Evolutionary conservation across 2,888 invertebrate species (phyloP), one percentile per base, ranked within the genome.

Genomic region (Lochmaea crataegi): DNA sequence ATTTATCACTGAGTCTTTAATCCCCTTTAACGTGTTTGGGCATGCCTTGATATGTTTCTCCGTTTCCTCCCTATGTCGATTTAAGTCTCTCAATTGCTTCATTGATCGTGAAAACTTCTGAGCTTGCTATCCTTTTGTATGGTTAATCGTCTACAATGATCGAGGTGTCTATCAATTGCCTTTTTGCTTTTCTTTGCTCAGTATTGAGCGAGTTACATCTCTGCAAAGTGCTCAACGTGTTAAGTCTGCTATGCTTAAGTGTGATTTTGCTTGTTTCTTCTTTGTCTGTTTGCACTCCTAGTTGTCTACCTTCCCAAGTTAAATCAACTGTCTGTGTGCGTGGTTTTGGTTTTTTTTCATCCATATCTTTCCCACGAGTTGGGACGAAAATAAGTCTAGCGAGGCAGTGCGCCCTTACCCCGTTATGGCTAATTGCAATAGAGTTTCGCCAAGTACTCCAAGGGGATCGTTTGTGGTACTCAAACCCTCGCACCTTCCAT

Each of bases 31-130:
- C 22, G 57, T 22, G 12, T 22, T 57, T 57, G 57, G 18, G 22
- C 57, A 22, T 57, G 57, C 57, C 57, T 22, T 22, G 0, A 57
- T 18, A 12, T 57, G 11, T 10, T 57, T 57, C 10, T 1, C 57
- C 5, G 12, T 22, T 57, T 57, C 22, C 0, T 57, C 57, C 57
- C 22, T 57, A 57, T 22, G 57, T 57, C 57, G 22, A 5, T n/a
- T 22, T 57, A 2, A 56, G 16, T 18, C 56, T 56, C 10, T 56
- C 56, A 1, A 56, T 56, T 18, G 56, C 56, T 56, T 56, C 56
- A 22, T 57, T 57, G 22, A 57, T 57, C 18, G 57, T 57, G 57
- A 57, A 57, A 10, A 22, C 57, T 57, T 22, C 22, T 22, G 57
- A 22, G 22, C 57, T 57, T 12, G 2, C 57, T 22, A 10, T 57